A percentile compares a stretch with the other conserved stretches of the same genome.
These are phyloP conservation scores for Pegea sp. DNA, from an alignment of 23 tunicate species.

Conservation along the genomic window DNA sequence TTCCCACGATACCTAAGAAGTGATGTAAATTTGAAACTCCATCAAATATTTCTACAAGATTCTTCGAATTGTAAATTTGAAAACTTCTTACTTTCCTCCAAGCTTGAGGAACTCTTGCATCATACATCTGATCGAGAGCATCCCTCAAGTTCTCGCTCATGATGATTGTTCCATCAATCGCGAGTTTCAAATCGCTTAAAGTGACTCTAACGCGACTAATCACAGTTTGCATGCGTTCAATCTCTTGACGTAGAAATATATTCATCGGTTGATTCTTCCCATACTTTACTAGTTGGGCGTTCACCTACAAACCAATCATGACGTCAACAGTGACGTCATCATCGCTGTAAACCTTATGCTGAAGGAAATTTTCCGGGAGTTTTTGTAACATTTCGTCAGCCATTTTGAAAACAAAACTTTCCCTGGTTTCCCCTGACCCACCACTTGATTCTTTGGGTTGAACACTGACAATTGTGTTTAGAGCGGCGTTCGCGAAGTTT, in stretches of 20 bases:
- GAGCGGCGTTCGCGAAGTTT: slow-evolving; percentile 78
- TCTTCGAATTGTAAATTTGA: too few species aligned
- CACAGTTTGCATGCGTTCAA: slow-evolving; percentile 96
- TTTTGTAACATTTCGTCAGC: slow-evolving; percentile 98
- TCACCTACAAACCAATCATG: slow-evolving; percentile 25
- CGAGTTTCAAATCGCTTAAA: slow-evolving; percentile 77
- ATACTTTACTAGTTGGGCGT: slow-evolving; percentile 86
- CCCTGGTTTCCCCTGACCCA: slow-evolving; percentile 93
- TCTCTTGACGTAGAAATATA: slow-evolving; percentile 97
- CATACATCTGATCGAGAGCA: slow-evolving; percentile 97
- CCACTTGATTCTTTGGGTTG: slow-evolving; percentile 99
- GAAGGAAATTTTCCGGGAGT: slow-evolving; percentile 79
- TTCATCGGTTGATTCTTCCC: slow-evolving; percentile 99
- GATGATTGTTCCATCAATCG: slow-evolving; percentile 98
- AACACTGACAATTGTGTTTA: slow-evolving; percentile 83
- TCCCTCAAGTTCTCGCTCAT: slow-evolving; percentile 95
- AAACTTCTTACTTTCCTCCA: slow-evolving; percentile 60
- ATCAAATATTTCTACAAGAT: too few species aligned
- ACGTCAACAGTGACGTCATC: neutral
- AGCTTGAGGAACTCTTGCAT: slow-evolving; percentile 79
- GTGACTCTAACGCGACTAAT: slow-evolving; percentile 75
- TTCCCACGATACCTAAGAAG: slow-evolving; percentile 97
- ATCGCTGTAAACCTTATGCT: slow-evolving; percentile 44
- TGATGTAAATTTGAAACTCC: too few species aligned
- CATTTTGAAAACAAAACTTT: slow-evolving; percentile 67